Evolutionary conservation across 2,888 invertebrate genomes (phyloP).

Genomic region (Spodoptera exigua): DNA sequence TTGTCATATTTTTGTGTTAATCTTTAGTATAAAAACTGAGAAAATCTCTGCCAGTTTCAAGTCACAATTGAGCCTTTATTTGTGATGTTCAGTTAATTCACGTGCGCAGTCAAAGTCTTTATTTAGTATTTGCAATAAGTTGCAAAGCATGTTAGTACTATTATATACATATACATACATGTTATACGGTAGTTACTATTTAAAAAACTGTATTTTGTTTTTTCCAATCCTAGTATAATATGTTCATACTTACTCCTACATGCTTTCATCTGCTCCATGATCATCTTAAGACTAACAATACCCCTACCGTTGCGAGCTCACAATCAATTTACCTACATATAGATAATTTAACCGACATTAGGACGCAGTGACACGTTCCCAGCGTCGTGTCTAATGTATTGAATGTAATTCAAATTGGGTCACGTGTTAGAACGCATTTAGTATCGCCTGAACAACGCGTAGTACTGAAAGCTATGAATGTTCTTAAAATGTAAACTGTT

Average conservation of each 20-base stretch:
- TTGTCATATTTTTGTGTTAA: too few species aligned
- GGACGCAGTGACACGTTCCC: conserved; percentile 6
- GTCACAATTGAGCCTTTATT: too few species aligned
- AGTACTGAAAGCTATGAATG: conserved; percentile 10
- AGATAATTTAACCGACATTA: conserved; percentile 14
- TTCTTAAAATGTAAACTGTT: too few species aligned
- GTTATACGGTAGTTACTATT: too few species aligned
- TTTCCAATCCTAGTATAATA: too few species aligned
- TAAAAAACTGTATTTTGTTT: conserved; percentile 1
- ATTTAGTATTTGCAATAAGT: too few species aligned
- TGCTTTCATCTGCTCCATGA: too few species aligned
- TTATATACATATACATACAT: too few species aligned
- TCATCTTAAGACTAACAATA: not conserved
- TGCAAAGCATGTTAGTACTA: too few species aligned
- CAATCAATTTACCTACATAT: conserved; percentile 12
- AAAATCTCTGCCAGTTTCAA: conserved; percentile 1
- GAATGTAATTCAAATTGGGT: conserved; percentile 39
- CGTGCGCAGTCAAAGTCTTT: too few species aligned
- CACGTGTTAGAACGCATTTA: conserved; percentile 27
- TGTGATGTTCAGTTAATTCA: too few species aligned
- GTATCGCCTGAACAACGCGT: conserved; percentile 9
- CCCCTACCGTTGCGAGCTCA: not conserved
- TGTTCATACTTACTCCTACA: too few species aligned
- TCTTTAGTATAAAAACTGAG: not conserved
- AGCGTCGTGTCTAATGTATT: conserved; percentile 36